Evolutionary conservation across 1,140 invertebrate genomes (phyloP), one percentile per base, ranked within the genome.

Genomic region (Megathymus violae): DNA sequence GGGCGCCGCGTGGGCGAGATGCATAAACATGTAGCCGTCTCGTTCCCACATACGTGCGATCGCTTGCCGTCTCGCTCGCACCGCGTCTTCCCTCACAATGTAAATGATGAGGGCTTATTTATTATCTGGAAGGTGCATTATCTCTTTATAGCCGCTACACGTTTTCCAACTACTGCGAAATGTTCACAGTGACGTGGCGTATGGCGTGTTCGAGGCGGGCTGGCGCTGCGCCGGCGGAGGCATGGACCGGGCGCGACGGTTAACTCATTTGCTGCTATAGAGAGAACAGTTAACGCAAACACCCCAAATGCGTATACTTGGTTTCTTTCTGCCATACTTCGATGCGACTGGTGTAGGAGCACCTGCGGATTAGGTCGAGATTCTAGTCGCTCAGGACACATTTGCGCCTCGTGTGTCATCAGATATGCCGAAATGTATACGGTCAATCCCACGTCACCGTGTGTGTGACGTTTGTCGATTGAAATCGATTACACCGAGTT

Each of bases 61-160:
- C 16, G 48, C 31, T 34, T 50, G 19, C 31, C 61, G 14, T 67
- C 64, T 40, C 58, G 48, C 34, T 64, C 67, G 19, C 41, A 14
- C 54, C 25, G 41, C 46, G 54, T 59, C 54, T 59, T 59, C 54
- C 54, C 56, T 50, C 60, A 72, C 70, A 69, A 68, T 68, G 69
- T 68, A 71, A 71, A 68, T 71, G 69, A 71, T 68, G 69, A 71
- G 64, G 67, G 61, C 41, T 71, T 71, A 71, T 71, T 71, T 71
- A 71, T 71, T 67, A 67, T 63, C 65, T 47, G 25, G 54, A 59
- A 38, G 54, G 64, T 67, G 61, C 64, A 67, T 67, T 71, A 67
- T 58, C 46, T 64, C 44, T 50, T 59, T 59, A 59, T 59, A 59
- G 54, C 41, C 25, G 27, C 54, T 34, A 59, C 54, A 64, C 56